These are phyloP conservation scores for Halesus radiatus DNA, from an alignment of 1,140 invertebrate genomes.

Conservation along the genomic window DNA sequence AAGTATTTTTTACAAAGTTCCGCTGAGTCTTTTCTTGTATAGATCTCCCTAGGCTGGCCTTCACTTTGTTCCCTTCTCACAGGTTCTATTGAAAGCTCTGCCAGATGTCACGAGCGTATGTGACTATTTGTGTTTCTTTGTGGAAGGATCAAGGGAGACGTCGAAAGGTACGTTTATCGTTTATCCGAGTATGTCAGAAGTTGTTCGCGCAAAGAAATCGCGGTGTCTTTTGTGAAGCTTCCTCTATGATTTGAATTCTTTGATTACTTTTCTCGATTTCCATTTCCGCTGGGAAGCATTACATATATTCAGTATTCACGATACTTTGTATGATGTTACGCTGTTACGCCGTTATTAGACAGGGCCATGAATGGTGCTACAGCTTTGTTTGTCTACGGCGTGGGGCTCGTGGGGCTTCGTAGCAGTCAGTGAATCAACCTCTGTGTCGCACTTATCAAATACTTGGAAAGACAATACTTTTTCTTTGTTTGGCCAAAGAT, in stretches of 20 bases:
- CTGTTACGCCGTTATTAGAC: not conserved
- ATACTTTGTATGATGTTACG: not conserved
- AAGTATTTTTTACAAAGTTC: slow-evolving; percentile 2
- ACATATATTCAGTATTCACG: not conserved
- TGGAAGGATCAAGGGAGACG: slow-evolving; percentile 21
- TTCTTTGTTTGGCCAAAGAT: too few species aligned
- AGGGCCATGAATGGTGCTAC: too few species aligned
- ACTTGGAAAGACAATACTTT: too few species aligned
- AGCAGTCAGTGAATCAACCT: too few species aligned
- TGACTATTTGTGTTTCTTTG: slow-evolving; percentile 40
- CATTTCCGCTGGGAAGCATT: slow-evolving; percentile 6
- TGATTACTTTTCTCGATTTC: slow-evolving; percentile 31
- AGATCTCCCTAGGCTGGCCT: not conserved
- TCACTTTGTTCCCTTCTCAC: slow-evolving; percentile 42
- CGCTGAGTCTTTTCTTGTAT: not conserved
- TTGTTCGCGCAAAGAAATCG: slow-evolving; percentile 26
- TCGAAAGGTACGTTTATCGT: slow-evolving; percentile 31
- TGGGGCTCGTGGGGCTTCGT: too few species aligned
- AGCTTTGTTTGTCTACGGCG: too few species aligned
- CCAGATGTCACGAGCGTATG: slow-evolving; percentile 42
- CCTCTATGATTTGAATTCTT: slow-evolving; percentile 25
- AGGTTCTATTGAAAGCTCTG: slow-evolving; percentile 35
- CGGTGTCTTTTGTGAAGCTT: slow-evolving; percentile 36
- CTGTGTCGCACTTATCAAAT: too few species aligned
- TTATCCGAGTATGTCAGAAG: slow-evolving; percentile 17